These are phyloP conservation scores for Nannoperca australis DNA, from an alignment of 2,797 vertebrate species.

Conservation along the genomic window DNA sequence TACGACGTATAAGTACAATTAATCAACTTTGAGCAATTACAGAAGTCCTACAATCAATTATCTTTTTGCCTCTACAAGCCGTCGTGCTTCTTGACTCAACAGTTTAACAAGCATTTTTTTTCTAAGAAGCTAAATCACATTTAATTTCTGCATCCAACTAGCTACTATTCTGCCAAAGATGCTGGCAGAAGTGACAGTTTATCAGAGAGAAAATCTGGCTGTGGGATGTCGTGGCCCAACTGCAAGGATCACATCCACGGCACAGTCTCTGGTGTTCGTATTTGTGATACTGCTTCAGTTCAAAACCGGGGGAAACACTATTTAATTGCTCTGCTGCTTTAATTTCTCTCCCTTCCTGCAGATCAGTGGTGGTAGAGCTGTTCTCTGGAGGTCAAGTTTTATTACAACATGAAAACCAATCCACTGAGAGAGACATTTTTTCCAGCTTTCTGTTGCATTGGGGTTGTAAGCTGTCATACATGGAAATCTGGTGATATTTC, in stretches of 20 bases:
- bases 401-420: conserved; percentile 27
- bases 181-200: conserved; percentile 58
- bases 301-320: not conserved
- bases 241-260: conserved; percentile 40
- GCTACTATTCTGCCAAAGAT: conserved; percentile 52
- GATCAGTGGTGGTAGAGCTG: not conserved
- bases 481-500: conserved; percentile 27
- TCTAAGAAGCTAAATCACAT: conserved; percentile 51
- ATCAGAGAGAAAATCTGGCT: conserved; percentile 59
- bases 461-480: not conserved
- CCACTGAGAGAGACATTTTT: not conserved
- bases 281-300: conserved; percentile 40
- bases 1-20: conserved; percentile 1
- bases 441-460: conserved; percentile 10
- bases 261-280: conserved; percentile 35
- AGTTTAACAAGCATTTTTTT: conserved; percentile 48
- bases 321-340: conserved; percentile 26
- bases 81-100: conserved; percentile 36
- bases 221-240: conserved; percentile 58
- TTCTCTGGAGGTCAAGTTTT: conserved; percentile 22
- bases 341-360: conserved; percentile 22
- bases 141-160: conserved; percentile 49
- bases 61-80: conserved; percentile 8
- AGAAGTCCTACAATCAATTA: conserved; percentile 24
- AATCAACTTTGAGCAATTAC: conserved; percentile 35